A percentile compares a stretch with the other conserved stretches of the same genome.
phyloP scores from a whole-genome alignment of 2,797 vertebrate species.

The Tiaroga cobitis region DNA sequence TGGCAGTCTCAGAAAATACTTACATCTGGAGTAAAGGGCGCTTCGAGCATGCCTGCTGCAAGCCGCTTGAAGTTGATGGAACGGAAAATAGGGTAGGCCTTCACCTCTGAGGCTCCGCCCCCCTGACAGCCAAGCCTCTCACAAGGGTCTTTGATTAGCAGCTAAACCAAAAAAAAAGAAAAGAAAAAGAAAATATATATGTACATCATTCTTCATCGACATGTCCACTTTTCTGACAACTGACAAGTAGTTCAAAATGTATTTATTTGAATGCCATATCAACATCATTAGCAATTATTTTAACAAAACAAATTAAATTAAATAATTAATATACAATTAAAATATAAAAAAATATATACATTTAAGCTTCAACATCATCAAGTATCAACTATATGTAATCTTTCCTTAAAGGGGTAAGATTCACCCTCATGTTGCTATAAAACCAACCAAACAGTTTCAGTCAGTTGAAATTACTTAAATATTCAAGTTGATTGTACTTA shows the following conservation, averaged over 20 bases:
- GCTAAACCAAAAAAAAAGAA: conserved; percentile 66
- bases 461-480: too few relatives aligned
- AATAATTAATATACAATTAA: background rate
- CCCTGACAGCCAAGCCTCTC: conserved; percentile 88
- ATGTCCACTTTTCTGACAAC: background rate
- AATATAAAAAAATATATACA: background rate
- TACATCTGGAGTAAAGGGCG: conserved; percentile 94
- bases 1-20: conserved; percentile 67
- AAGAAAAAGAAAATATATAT: background rate
- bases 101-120: conserved; percentile 88
- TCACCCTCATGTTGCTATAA: background rate
- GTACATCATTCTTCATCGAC: background rate
- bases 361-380: background rate
- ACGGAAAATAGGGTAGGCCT: conserved; percentile 89
- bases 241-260: background rate
- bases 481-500: too few relatives aligned
- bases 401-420: background rate
- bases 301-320: background rate
- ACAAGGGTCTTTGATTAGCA: conserved; percentile 89
- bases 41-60: conserved; percentile 92
- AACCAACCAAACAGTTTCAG: background rate
- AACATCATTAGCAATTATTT: background rate
- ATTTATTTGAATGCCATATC: background rate
- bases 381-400: background rate
- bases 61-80: conserved; percentile 94